phyloP scores from a whole-genome alignment of 1,140 invertebrate species.

The Aphelenchoides fujianensis region DNA sequence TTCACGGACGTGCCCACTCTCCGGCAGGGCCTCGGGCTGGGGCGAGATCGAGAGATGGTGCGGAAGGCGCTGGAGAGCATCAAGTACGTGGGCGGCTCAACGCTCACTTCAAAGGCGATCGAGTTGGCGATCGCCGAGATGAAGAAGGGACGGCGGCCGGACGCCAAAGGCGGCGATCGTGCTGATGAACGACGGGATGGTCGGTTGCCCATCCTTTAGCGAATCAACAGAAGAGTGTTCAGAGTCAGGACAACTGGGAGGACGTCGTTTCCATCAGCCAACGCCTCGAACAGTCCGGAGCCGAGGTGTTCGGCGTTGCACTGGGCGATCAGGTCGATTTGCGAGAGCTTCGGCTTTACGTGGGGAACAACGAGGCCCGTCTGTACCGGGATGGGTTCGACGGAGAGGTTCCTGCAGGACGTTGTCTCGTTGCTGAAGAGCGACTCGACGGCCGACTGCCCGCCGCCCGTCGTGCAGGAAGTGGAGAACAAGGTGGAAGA shows the following conservation, averaged over 20 bases:
- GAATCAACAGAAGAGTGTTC: no score
- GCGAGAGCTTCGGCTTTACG: constrained; percentile 50
- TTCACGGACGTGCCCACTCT: constrained; percentile 51
- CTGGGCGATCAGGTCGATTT: constrained; percentile 54
- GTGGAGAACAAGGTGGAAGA: background rate
- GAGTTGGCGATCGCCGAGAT: constrained; percentile 55
- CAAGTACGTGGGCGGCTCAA: constrained; percentile 51
- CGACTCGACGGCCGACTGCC: background rate
- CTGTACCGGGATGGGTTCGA: constrained; percentile 55
- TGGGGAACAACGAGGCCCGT: constrained; percentile 39
- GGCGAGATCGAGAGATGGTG: constrained; percentile 55
- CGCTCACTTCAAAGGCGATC: constrained; percentile 54
- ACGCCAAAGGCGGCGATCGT: constrained; percentile 52
- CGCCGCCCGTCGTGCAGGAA: background rate
- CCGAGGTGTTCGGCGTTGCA: constrained; percentile 58
- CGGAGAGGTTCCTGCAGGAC: constrained; percentile 39
- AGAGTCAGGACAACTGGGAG: constrained; percentile 52
- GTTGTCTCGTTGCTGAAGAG: constrained; percentile 37
- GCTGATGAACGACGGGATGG: constrained; percentile 59
- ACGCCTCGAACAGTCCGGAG: constrained; percentile 35
- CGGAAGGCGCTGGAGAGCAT: constrained; percentile 56
- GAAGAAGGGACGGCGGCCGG: constrained; percentile 39
- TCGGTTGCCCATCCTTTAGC: background rate
- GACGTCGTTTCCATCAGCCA: constrained; percentile 38
- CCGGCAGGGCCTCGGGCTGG: constrained; percentile 52